These are phyloP conservation scores for Ormia ochracea DNA, from an alignment of 2,888 invertebrate species.

Conservation along the genomic window DNA sequence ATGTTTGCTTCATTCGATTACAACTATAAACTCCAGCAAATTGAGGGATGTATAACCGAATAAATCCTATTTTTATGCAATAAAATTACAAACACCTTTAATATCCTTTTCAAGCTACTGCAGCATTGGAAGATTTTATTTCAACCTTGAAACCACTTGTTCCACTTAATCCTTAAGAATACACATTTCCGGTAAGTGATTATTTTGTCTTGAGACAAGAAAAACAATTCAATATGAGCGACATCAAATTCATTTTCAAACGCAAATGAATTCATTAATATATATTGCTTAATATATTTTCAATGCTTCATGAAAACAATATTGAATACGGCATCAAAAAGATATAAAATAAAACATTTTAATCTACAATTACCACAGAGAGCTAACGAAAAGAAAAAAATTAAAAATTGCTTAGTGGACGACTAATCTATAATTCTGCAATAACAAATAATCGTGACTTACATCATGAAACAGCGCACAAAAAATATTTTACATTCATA, in stretches of 20 bases:
- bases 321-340: constrained; percentile 19
- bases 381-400: not conserved
- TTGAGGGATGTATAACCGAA: no score
- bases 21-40: no score
- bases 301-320: constrained; percentile 67
- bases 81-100: no score
- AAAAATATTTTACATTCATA: constrained; percentile 22
- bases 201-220: not conserved
- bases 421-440: constrained; percentile 56
- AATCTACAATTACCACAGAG: constrained; percentile 3
- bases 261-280: constrained; percentile 65
- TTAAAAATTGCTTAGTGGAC: constrained; percentile 45
- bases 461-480: constrained; percentile 56
- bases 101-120: no score
- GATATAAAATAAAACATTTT: not conserved
- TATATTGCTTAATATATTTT: constrained; percentile 67
- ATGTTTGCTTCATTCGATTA: no score
- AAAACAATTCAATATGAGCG: not conserved
- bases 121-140: not conserved
- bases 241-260: constrained; percentile 23
- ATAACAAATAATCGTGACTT: constrained; percentile 64
- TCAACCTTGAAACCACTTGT: not conserved
- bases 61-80: no score
- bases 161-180: not conserved
- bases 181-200: constrained; percentile 22